Base-by-base conservation (phyloP, 2,113 vertebrate species). In the Porphyrio hochstetteri region DNA sequence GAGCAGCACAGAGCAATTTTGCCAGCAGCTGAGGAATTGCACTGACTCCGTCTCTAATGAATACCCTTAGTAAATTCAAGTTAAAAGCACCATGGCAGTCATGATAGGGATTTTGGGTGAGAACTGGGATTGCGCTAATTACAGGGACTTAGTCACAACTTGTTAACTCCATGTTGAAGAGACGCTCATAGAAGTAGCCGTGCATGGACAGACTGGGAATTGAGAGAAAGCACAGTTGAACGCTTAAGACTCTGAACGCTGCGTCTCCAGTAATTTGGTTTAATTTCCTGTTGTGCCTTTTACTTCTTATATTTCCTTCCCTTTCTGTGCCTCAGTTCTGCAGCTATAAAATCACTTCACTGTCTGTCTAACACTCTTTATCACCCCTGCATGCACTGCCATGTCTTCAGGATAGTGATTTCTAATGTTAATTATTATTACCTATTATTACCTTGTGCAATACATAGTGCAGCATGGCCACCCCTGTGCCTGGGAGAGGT, bases 231-330 rank as follows among this genome's bases (percentile, higher is more conserved):
- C 53, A 56, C 2, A 59, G 50, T 70, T 46, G 53, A 35, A n/a
- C 0, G 5, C 80, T 93, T 61, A 56, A 65, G 65, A 74, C 69
- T 82, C 78, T 85, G 53, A 91, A 27, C 21, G 3, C n/a, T 13
- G 36, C 0, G 0, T 76, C 61, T 87, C 57, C 65, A 69, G 44
- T 88, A 86, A 84, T 57, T 5, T 1, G 40, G 40, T 71, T 93
- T 95, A 72, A 92, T 93, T 94, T 88, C 77, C 79, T 86, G 10
- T 67, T 75, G 17, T 78, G 88, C 65, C 44, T 81, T 88, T 53
- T 67, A 35, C 36, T 82, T 92, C 35, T 87, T 79, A 5, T 64
- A 61, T 87, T 83, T 75, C 13, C 86, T 90, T 77, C 35, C 29
- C 35, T 71, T 88, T 92, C 60, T 36, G 24, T 5, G 5, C 42